Evolutionary conservation across 2,113 vertebrate species (phyloP).

Genomic region (Poeciliopsis turrubarensis): DNA sequence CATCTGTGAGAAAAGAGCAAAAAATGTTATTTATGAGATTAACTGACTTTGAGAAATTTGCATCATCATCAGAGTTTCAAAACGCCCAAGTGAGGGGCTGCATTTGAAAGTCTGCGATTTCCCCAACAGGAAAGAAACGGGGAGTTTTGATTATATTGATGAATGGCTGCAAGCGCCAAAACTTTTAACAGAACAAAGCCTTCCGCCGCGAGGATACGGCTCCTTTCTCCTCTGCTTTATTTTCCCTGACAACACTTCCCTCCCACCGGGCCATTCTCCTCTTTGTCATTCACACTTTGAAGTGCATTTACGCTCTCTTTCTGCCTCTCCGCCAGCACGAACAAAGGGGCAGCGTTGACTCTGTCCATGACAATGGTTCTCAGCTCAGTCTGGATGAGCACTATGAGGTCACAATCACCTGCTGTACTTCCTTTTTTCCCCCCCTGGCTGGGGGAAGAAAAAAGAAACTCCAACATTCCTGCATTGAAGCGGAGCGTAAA

Average conservation of each 20-base stretch:
- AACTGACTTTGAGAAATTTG: background rate
- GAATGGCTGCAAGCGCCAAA: background rate
- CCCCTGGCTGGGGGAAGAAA: background rate
- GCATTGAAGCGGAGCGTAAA: background rate
- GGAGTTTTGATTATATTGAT: background rate
- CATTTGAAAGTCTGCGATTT: background rate
- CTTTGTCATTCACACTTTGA: conserved; percentile 72
- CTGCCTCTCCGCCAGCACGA: conserved; percentile 6
- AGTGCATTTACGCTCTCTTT: conserved; percentile 37
- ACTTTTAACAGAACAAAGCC: conserved; percentile 27
- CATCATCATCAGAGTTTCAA: background rate
- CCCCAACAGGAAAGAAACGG: background rate
- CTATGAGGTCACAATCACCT: background rate
- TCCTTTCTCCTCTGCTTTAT: conserved; percentile 8
- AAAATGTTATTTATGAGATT: background rate
- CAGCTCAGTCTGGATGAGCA: conserved; percentile 31
- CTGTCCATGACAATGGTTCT: conserved; percentile 54
- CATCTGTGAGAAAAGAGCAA: background rate
- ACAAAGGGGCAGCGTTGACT: conserved; percentile 60
- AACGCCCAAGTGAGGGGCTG: background rate
- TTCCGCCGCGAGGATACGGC: conserved; percentile 10
- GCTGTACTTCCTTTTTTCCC: background rate
- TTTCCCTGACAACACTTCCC: conserved; percentile 22
- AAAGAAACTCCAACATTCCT: background rate
- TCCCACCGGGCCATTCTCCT: conserved; percentile 49